Conservation (phyloP, 2,797 vertebrate genomes). For the Macrochelys suwanniensis region DNA sequence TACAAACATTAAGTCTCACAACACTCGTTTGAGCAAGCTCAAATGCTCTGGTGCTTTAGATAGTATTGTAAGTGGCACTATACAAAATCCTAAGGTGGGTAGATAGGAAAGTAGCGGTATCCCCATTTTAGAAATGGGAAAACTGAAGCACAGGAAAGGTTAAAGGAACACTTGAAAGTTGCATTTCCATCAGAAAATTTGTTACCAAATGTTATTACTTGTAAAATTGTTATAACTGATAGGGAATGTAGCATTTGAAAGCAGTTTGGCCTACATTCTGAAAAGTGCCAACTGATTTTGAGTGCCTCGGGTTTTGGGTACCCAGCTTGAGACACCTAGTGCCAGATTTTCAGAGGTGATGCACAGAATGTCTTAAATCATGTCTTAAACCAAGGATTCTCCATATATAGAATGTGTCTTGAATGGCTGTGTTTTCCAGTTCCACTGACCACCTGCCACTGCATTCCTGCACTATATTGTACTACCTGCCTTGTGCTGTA, state of each 20-base stretch:
- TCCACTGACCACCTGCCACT: not conserved
- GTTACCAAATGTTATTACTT: not conserved
- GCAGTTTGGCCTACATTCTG: not conserved
- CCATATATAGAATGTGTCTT: not conserved
- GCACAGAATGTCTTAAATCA: not conserved
- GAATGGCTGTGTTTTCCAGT: not conserved
- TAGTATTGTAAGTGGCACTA: not conserved
- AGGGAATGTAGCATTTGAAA: not conserved
- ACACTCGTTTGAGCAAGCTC: conserved; percentile 3
- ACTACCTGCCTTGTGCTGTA: not conserved
- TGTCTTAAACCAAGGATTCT: not conserved
- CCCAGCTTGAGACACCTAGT: not conserved
- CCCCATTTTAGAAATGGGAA: not conserved
- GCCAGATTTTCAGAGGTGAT: conserved; percentile 10
- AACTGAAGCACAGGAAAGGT: not conserved
- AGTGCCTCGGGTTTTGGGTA: not conserved
- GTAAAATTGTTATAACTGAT: not conserved
- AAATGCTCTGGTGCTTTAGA: not conserved
- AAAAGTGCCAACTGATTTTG: not conserved
- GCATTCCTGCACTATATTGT: not conserved
- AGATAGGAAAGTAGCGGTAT: not conserved
- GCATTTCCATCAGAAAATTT: not conserved
- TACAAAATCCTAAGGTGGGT: not conserved
- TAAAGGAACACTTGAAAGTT: not conserved
- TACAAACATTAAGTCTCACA: not conserved